These are phyloP conservation scores for Charadrius vociferus DNA, from an alignment of 2,113 vertebrate species.

Conservation along the genomic window DNA sequence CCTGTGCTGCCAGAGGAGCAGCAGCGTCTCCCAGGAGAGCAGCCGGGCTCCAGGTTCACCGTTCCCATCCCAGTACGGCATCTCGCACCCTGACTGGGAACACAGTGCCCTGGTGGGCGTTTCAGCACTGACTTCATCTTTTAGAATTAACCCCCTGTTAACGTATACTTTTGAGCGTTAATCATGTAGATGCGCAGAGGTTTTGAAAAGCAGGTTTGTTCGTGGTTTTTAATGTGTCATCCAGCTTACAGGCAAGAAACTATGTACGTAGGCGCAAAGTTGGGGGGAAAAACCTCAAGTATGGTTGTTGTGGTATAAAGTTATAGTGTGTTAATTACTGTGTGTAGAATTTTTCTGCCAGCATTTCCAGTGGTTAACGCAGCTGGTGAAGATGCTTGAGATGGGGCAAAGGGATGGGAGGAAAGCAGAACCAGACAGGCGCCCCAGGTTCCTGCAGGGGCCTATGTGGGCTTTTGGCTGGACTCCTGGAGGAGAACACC, in stretches of 20 bases:
- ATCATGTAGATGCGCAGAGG: not conserved
- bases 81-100: not conserved
- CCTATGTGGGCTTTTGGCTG: not conserved
- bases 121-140: not conserved
- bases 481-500: not conserved
- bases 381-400: not conserved
- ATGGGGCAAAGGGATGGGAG: not conserved
- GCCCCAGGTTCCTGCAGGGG: not conserved
- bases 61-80: not conserved
- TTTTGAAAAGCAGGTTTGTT: not conserved
- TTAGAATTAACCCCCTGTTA: not conserved
- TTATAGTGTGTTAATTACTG: not conserved
- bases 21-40: not conserved
- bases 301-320: not conserved
- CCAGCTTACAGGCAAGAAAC: not conserved
- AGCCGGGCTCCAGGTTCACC: not conserved
- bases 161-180: not conserved
- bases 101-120: not conserved
- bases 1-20: not conserved
- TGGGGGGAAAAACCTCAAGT: not conserved
- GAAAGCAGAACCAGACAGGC: not conserved
- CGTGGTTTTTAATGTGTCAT: accelerated
- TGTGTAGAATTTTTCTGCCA: not conserved
- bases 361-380: accelerated
- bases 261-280: accelerated